Evolutionary conservation across 2,888 invertebrate genomes (phyloP).

Genomic region (Nemurella pictetii): DNA sequence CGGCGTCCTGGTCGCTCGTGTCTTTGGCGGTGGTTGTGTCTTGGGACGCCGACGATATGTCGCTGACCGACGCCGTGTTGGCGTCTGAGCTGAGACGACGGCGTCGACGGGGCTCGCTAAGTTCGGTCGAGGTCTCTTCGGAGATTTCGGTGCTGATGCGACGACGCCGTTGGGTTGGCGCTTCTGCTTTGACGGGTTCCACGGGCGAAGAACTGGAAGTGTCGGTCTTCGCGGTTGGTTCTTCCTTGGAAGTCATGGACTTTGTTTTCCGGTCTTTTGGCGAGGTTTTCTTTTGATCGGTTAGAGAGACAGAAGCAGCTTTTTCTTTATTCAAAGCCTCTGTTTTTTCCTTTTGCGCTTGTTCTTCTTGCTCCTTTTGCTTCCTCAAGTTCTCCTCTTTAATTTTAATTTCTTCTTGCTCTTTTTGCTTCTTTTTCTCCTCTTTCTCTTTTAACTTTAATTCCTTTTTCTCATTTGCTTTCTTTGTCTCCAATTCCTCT

Average conservation of each 20-base stretch:
- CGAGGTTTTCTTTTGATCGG: conserved; percentile 37
- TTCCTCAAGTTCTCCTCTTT: not conserved
- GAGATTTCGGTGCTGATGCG: not conserved
- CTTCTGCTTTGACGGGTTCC: conserved; percentile 49
- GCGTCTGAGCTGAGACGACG: conserved; percentile 10
- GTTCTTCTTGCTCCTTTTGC: too few relatives aligned
- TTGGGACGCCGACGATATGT: too few relatives aligned
- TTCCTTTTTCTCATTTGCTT: conserved; percentile 29
- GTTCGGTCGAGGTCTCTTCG: not conserved
- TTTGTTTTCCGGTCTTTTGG: not conserved
- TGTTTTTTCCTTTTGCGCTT: too few relatives aligned
- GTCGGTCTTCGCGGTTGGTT: not conserved
- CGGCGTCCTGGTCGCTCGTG: conserved; percentile 36
- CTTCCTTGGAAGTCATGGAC: not conserved
- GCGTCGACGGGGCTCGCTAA: not conserved
- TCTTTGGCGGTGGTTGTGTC: conserved; percentile 34
- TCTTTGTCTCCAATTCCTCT: conserved; percentile 34
- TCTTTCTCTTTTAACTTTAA: conserved; percentile 38
- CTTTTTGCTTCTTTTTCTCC: conserved; percentile 19
- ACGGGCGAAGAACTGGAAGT: conserved; percentile 30
- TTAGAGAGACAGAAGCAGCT: conserved; percentile 34
- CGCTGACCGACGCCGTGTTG: not conserved
- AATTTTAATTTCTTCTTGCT: not conserved
- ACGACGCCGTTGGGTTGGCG: not conserved
- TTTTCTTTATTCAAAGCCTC: not conserved